Base-by-base conservation (phyloP, 1,140 invertebrate genomes). In the Pomacea maculata region DNA sequence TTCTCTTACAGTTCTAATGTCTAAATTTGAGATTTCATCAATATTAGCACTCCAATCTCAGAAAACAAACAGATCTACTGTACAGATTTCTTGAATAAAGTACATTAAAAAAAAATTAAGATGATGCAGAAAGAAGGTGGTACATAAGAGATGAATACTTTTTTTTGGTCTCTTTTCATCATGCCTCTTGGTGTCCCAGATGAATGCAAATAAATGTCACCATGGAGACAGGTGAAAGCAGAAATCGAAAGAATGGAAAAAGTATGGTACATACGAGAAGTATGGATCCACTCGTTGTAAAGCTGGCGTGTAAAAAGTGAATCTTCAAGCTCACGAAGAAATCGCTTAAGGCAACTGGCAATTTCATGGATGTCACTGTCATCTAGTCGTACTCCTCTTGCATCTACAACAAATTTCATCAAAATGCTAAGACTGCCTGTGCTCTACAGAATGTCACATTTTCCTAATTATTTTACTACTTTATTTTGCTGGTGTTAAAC, bases 281-380 rank as follows among this genome's bases (percentile, higher is more conserved):
- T 89, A 74, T 91, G 88, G 75, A 94, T 93, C 86, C 94, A 93
- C 64, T 92, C 85, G 74, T 89, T 87, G 82, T 94, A 93, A 83
- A 93, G 92, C 82, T 89, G 91, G 80, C 91, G 90, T 77, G 93
- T 90, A 75, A 91, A 84, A 21, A 91, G 78, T 17, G 90, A 89
- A 15, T 90, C 89, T 25, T 87, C 83, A 54, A 91, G 85, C 85
- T 95, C 95, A 70, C 96, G 92, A 85, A 97, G 95, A 88, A 96
- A 97, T 84, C 95, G 92, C 88, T 97, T 97, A 0, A 97, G 91
- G 12, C 95, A 95, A 57, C 94, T 95, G 7, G 96, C 95, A 5
- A 97, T 96, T 86, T 97, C 96, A 91, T 97, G 95, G 85, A 96
- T 96, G 0, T 94, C 94, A 86, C 95, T 96, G 45, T 94, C 94